These are phyloP conservation scores for Rutpela maculata DNA, from an alignment of 2,888 invertebrate genomes.

Conservation along the genomic window DNA sequence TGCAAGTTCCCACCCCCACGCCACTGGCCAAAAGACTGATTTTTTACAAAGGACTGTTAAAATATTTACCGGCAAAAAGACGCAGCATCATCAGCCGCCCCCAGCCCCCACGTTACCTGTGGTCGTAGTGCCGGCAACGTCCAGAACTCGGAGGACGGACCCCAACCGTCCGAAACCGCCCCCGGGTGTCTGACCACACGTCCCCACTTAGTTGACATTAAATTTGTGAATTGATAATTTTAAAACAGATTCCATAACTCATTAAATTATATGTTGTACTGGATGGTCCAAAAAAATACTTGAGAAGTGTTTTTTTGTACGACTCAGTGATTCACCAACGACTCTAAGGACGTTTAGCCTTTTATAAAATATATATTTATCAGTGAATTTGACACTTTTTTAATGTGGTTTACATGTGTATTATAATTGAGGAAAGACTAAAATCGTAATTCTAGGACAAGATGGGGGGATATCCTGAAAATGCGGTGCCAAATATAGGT, in stretches of 20 bases:
- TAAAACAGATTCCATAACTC: constrained; percentile 67
- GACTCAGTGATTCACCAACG: constrained; percentile 56
- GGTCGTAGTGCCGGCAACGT: constrained; percentile 68
- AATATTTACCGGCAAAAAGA: constrained; percentile 73
- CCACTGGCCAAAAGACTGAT: constrained; percentile 73
- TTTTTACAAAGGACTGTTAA: constrained; percentile 75
- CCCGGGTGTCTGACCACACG: constrained; percentile 72
- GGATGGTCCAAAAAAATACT: constrained; percentile 39
- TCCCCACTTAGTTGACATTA: constrained; percentile 71
- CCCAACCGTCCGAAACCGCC: constrained; percentile 61
- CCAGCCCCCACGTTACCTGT: constrained; percentile 70
- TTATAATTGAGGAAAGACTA: constrained; percentile 53
- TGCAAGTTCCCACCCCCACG: constrained; percentile 49
- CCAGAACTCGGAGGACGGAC: constrained; percentile 56
- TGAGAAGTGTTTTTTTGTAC: constrained; percentile 44
- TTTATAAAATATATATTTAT: constrained; percentile 61
- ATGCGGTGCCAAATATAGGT: constrained; percentile 58
- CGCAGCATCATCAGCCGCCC: constrained; percentile 59
- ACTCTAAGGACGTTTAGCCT: constrained; percentile 69
- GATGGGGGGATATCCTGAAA: constrained; percentile 57
- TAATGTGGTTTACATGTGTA: constrained; percentile 68
- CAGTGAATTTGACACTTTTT: constrained; percentile 67
- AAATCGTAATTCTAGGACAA: constrained; percentile 51
- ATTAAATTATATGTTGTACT: constrained; percentile 40
- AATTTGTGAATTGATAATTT: constrained; percentile 65